Conservation (phyloP, 2,888 invertebrate genomes). For the Nasonovia ribisnigri region DNA sequence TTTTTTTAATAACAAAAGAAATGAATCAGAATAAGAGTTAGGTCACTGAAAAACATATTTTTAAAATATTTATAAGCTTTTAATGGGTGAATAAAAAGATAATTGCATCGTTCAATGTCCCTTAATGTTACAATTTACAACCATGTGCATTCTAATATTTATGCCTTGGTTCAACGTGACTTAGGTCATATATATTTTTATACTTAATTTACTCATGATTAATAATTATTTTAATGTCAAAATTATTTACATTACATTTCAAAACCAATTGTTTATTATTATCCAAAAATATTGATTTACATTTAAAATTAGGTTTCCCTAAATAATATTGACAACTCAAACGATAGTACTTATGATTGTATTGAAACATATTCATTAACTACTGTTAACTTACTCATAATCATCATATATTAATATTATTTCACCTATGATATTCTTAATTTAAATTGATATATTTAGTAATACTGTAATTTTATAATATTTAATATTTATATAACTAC, state of each 20-base stretch:
- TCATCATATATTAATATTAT: neutral
- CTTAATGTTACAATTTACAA: neutral
- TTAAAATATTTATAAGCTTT: neutral
- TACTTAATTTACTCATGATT: neutral
- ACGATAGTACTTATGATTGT: neutral
- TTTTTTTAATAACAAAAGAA: neutral
- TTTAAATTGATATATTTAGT: neutral
- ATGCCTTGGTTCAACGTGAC: neutral
- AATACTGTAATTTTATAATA: neutral
- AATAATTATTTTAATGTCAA: neutral
- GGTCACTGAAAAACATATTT: neutral
- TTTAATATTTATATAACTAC: neutral
- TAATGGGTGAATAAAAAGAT: neutral
- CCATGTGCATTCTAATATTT: neutral
- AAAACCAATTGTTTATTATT: neutral
- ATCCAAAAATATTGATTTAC: neutral
- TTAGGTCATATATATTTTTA: conserved; percentile 43
- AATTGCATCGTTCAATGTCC: neutral
- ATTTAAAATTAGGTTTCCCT: neutral
- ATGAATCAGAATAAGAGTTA: neutral
- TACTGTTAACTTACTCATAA: neutral
- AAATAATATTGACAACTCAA: neutral
- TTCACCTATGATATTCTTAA: neutral
- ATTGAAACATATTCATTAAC: neutral
- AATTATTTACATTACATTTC: neutral